A percentile compares a stretch with the other conserved stretches of the same genome.
Evolutionary conservation across 2,888 invertebrate genomes (phyloP).

Genomic region (Leistus spinibarbis): DNA sequence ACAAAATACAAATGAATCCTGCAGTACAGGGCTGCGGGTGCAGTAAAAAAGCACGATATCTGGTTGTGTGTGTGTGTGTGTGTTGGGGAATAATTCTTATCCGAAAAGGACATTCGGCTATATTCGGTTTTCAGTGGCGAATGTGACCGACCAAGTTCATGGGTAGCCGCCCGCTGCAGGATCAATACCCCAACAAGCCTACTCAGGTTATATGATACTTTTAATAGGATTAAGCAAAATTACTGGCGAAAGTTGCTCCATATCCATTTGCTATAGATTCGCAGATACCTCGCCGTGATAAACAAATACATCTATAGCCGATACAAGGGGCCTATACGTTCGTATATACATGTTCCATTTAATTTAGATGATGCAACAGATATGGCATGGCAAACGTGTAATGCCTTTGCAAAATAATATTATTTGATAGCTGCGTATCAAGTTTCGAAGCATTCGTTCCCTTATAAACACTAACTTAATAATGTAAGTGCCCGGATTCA

Average conservation of each 20-base stretch:
- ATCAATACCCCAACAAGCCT: slow-evolving; percentile 56
- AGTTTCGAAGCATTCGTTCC: no score
- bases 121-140: slow-evolving; percentile 27
- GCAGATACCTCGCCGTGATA: not conserved
- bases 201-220: slow-evolving; percentile 57
- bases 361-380: slow-evolving; percentile 6
- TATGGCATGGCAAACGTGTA: not conserved
- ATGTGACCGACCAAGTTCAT: slow-evolving; percentile 26
- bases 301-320: not conserved
- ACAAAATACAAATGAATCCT: not conserved
- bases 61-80: not conserved
- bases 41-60: no score
- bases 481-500: no score
- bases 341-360: not conserved
- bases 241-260: slow-evolving; percentile 46
- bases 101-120: slow-evolving; percentile 22
- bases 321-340: not conserved
- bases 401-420: no score
- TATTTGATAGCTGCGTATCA: no score
- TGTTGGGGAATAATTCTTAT: not conserved
- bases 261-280: not conserved
- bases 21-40: no score
- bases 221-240: slow-evolving; percentile 58
- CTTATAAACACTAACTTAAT: no score
- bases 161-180: slow-evolving; percentile 47